Conservation (phyloP, 2,113 vertebrate species). For the Aldabrachelys gigantea region DNA sequence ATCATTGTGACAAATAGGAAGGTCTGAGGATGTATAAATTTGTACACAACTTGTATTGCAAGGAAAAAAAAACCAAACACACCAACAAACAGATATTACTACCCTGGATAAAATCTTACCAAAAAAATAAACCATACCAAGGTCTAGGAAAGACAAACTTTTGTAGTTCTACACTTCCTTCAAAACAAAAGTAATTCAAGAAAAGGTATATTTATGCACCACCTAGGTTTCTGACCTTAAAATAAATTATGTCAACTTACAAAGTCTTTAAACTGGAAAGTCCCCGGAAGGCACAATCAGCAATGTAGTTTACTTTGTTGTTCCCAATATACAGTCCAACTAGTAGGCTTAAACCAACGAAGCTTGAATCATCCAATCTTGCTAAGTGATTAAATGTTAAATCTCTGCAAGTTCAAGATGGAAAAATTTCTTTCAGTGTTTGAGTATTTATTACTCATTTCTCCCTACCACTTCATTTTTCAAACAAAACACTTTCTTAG, state of each 20-base stretch:
- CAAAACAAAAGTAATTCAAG: conserved; percentile 16
- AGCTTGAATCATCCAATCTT: conserved; percentile 94
- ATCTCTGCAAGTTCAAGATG: conserved; percentile 81
- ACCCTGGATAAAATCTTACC: neutral
- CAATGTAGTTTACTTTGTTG: conserved; percentile 95
- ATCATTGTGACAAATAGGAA: neutral
- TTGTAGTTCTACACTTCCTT: conserved; percentile 33
- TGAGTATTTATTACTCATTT: neutral
- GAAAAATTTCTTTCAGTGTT: neutral
- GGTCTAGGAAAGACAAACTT: conserved; percentile 35
- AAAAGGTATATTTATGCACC: conserved; percentile 23
- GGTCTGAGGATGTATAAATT: neutral
- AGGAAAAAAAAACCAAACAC: neutral
- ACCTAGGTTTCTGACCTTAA: conserved; percentile 43
- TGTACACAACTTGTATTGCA: neutral
- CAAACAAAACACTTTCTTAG: neutral
- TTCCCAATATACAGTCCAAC: conserved; percentile 89
- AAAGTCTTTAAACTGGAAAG: conserved; percentile 90
- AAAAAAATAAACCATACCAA: neutral
- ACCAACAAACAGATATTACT: neutral
- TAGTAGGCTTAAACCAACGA: conserved; percentile 89
- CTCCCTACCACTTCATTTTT: neutral
- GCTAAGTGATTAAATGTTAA: conserved; percentile 91
- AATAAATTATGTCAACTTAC: conserved; percentile 82
- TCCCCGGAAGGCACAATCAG: conserved; percentile 94